Base-by-base conservation (phyloP, 1,140 invertebrate species). In the Matsumurasca onukii region DNA sequence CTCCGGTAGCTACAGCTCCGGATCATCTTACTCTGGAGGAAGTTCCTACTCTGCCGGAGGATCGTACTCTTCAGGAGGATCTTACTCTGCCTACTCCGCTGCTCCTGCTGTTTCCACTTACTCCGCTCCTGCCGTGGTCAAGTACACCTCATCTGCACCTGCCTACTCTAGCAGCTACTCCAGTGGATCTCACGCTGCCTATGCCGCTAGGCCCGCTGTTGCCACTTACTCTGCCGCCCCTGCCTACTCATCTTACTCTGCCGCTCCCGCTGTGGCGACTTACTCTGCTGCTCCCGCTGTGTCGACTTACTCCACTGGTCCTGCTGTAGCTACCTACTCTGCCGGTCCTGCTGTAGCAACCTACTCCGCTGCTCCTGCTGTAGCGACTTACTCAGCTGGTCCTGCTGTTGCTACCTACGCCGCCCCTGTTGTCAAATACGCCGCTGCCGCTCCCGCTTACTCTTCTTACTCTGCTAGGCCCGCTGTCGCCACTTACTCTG, bases 141-240 rank as follows among this genome's bases (percentile, higher is more conserved):
- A 65, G 27, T 65, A 65, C 31, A 61, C 72, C 27, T 69, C 71
- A 1, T 71, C 70, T 24, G 64, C 39, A 13, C 62, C 62, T 22
- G 15, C 45, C 17, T 39, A 31, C 29, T 45, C 34, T 15, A 5
- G 17, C n/a, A 31, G 61, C 68, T 67, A 67, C 31, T 3, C 9
- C 31, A 13, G 66, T 29, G 52, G 39, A 17, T 30, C 62, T 20
- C 34, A 34, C 67, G 62, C 55, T 12, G 31, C 70, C 48, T 63
- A 68, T 66, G 29, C 63, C 39, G 34, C 55, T 31, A 69, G 45
- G 29, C 63, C 51, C 27, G 31, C 67, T 25, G 51, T 55, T 13
- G 55, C 31, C 25, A 49, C 51, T 51, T 34, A 29, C 1, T 63
- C 70, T 17, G 68, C 49, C 3, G 45, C 66, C 25, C 71, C 70